Evolutionary conservation across 2,797 vertebrate genomes (phyloP), one percentile per base, ranked within the genome.

Genomic region (Sciaenops ocellatus): DNA sequence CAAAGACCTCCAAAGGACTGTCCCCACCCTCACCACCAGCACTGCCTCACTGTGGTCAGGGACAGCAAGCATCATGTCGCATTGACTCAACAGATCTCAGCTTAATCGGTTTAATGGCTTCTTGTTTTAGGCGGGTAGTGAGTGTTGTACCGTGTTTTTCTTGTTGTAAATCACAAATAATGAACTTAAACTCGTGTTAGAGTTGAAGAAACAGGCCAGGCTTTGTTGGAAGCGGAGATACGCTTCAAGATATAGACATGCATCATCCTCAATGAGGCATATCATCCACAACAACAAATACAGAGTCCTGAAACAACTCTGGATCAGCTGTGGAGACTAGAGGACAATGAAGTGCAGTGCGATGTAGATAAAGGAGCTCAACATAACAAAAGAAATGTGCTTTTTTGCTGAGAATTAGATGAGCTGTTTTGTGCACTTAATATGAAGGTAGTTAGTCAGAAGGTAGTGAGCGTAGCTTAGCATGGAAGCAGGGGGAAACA

Each of bases 41-140:
- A 15, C 68, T 26, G 47, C 48, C 46, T 59, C 15, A 12, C 63
- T 55, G 60, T 61, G 12, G 57, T 59, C 57, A 62, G 28, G 8
- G 34, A 64, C 34, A 55, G 47, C 44, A 30, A 24, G 34, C 71
- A n/a, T 55, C 28, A 4, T 69, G 55, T 41, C 9, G 20, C 62
- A 50, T 73, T 70, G 81, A 83, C 75, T 83, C 48, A 69, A 84
- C 47, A 68, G 50, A 60, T 57, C 62, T 71, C 44, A 68, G 51
- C 5, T 34, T 42, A 41, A 51, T 72, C 24, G 18, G 24, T 68
- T 48, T 42, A 54, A 52, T 16, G 52, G 4, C 41, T 18, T 8
- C 42, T 55, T 63, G 52, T 55, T 54, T 60, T 48, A 69, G 66
- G 24, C 12, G 17, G 22, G 59, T 8, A 4, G 60, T 9, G 28